Base-by-base conservation (phyloP, 2,797 vertebrate genomes). In the Silurus lanzhouensis region DNA sequence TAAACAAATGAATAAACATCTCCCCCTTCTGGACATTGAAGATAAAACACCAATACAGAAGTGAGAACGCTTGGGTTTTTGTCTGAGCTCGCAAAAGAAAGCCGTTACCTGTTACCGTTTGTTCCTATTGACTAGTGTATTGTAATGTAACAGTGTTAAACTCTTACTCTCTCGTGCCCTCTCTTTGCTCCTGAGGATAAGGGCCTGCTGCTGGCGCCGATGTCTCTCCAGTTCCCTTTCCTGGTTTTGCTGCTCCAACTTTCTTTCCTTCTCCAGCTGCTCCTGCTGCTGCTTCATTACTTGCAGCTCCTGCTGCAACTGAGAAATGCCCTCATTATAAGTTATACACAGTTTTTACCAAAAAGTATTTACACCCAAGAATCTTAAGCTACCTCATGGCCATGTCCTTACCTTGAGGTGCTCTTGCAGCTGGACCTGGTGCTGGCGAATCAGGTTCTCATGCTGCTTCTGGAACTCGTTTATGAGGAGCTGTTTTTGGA, bases 391-490 rank as follows among this genome's bases (percentile, higher is more conserved):
- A 20, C 63, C 17, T 74, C 20, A 10, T 9, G 19, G 14, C 44
- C 67, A 77, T 38, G 61, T 71, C 66, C 91, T 94, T 96, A 99
- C 98, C 98, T 99, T 99, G 92, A 99, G 96, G 91, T 99, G 98
- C 90, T 99, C 97, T 94, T 99, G 97, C 86, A 99, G 97, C 92
- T 99, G 98, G 82, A 97, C 98, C 93, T 99, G 98, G 90, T 99
- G 98, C 93, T 99, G 98, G 83, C 98, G 96, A 61, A 97, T 97
- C 94, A 99, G 89, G 93, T 98, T 99, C 93, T 99, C 98, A 12
- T 99, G 98, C 93, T 99, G 98, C 90, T 99, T 99, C 95, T 99
- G 98, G 93, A 99, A 99, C 93, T 99, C 98, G 25, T 95, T 98
- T 88, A 99, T 99, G 85, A 99, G 96, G 87, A 99, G 94, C 90